Base-by-base conservation (phyloP, 2,797 vertebrate species). In the Sphenopsis melanotis region DNA sequence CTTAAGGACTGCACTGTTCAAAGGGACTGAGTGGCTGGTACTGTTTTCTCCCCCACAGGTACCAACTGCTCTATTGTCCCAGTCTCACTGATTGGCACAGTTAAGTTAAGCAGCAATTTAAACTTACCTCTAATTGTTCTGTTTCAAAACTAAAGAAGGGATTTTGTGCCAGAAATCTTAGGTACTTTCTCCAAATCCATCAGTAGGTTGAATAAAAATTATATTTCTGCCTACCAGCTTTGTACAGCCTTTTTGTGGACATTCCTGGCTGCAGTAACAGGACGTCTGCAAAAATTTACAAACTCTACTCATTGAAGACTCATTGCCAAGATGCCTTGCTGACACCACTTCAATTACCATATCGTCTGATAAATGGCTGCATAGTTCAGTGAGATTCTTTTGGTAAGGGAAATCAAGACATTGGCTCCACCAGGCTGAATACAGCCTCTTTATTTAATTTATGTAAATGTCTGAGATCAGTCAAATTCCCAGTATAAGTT, bases 381-480 rank as follows among this genome's bases (percentile, higher is more conserved):
- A 46, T 29, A 87, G 44, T 60, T 93, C 71, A 53, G 61, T 65
- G 64, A 78, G 74, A 89, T 84, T 94, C 53, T 64, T 89, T 91
- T 71, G 63, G 72, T 77, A 19, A 41, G 15, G 32, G 79, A 89
- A 75, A 83, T 87, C 52, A 59, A 93, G 89, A 87, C 82, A 53
- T 69, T 60, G 50, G 47, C 83, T 95, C 70, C 68, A 89, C 37
- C 44, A 91, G 70, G 59, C 63, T 82, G 83, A 89, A 80, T 77
- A 66, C 56, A 90, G 52, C 9, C 53, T 88, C 77, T 53, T 89
- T 53, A 44, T 44, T 74, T 95, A 93, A 91, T 87, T 94, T 88
- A 87, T 85, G 81, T 69, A 91, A 65, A 83, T 93, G 56, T 52
- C 79, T 90, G 41, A 87, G 91, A 97, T 82, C 81, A 90, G 89